Percentiles rank a stretch among this genome's conserved stretches.
phyloP scores from a whole-genome alignment of 2,888 invertebrate genomes.

The Mythimna ferrago region DNA sequence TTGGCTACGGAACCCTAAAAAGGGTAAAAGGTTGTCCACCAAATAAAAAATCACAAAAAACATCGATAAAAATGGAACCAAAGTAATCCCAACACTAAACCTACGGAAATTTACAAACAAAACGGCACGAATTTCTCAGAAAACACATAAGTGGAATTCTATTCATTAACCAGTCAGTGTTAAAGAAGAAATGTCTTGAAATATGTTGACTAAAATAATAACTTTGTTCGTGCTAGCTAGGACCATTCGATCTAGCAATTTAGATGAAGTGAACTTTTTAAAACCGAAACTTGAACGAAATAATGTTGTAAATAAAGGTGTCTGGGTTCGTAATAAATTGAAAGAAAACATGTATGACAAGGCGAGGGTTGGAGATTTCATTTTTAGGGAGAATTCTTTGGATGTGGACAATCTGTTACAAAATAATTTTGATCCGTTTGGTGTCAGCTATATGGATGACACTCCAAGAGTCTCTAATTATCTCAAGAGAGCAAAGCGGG shows the following conservation, averaged over 20 bases:
- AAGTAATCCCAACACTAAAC: constrained; percentile 44
- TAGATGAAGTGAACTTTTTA: constrained; percentile 68
- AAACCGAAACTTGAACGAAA: constrained; percentile 78
- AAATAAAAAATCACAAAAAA: constrained; percentile 55
- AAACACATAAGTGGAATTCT: constrained; percentile 72
- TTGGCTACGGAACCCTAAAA: too few relatives aligned
- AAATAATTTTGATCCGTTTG: constrained; percentile 74
- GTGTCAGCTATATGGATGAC: constrained; percentile 66
- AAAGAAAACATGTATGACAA: constrained; percentile 63
- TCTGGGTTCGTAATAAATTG: constrained; percentile 74
- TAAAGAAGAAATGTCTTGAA: constrained; percentile 65
- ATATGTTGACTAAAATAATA: constrained; percentile 73
- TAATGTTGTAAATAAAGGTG: constrained; percentile 80
- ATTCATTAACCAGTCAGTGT: constrained; percentile 56
- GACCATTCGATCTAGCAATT: constrained; percentile 59
- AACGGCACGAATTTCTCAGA: constrained; percentile 63
- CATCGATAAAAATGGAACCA: constrained; percentile 23
- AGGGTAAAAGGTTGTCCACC: too few relatives aligned
- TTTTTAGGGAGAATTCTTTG: constrained; percentile 78
- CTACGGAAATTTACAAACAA: constrained; percentile 65
- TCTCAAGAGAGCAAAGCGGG: constrained; percentile 76
- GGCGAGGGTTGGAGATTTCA: constrained; percentile 69
- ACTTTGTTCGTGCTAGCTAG: constrained; percentile 67
- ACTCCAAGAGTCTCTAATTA: constrained; percentile 71
- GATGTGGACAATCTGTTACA: constrained; percentile 77